These are phyloP conservation scores for Eubasilissa regina DNA, from an alignment of 1,140 invertebrate genomes.

Conservation along the genomic window DNA sequence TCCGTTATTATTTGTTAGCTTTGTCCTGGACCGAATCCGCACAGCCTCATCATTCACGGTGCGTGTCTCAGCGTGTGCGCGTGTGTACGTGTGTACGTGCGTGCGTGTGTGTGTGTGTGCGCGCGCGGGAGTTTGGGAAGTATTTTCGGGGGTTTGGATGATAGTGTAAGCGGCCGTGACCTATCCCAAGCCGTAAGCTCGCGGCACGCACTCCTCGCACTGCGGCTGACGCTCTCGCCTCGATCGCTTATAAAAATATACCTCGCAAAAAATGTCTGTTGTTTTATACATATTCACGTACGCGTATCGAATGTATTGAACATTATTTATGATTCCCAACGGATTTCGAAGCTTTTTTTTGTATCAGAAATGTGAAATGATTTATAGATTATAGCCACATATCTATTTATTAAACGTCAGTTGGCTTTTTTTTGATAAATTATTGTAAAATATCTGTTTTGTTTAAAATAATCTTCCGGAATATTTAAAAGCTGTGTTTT, in stretches of 20 bases:
- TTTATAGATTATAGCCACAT: slow-evolving; percentile 18
- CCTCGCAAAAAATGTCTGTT: neutral
- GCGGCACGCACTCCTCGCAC: slow-evolving; percentile 8
- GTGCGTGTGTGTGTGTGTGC: neutral
- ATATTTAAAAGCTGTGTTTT: too few relatives aligned
- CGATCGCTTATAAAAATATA: slow-evolving; percentile 35
- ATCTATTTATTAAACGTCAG: neutral
- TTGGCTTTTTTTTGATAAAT: slow-evolving; percentile 18
- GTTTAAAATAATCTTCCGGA: neutral
- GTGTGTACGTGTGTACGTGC: neutral
- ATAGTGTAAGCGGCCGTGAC: slow-evolving; percentile 42
- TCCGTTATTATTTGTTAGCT: slow-evolving; percentile 1
- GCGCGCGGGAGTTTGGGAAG: slow-evolving; percentile 19
- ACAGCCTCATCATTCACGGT: slow-evolving; percentile 3
- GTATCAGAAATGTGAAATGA: slow-evolving; percentile 27
- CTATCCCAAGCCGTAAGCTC: slow-evolving; percentile 41
- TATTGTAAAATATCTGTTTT: neutral
- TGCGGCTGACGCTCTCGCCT: slow-evolving; percentile 11
- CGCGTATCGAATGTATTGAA: too few relatives aligned
- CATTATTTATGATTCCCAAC: slow-evolving; percentile 19
- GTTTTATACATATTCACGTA: neutral
- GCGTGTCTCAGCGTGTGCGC: neutral
- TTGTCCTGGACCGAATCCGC: slow-evolving; percentile 33
- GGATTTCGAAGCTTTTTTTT: neutral
- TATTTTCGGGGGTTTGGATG: slow-evolving; percentile 30